Conservation (phyloP, 2,113 vertebrate genomes). For the Tetrax tetrax region DNA sequence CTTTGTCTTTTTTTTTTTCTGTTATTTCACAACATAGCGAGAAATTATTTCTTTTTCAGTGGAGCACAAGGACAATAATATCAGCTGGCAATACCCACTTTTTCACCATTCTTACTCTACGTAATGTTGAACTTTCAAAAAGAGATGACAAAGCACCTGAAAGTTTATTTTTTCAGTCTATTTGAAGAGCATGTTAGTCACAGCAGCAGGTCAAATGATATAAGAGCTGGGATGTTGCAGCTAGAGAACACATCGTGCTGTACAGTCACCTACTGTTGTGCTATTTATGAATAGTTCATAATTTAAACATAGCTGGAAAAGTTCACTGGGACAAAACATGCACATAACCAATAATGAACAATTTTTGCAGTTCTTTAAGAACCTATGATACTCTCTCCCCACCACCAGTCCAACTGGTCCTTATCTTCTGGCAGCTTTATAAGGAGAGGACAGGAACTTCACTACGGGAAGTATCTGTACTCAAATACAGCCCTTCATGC, state of each 20-base stretch:
- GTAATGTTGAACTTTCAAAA: not conserved
- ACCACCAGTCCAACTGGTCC: not conserved
- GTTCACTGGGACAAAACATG: not conserved
- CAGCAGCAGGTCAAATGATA: not conserved
- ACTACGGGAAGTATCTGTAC: not conserved
- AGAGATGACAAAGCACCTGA: not conserved
- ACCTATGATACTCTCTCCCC: not conserved
- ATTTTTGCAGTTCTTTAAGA: not conserved
- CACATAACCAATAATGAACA: not conserved
- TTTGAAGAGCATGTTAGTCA: not conserved
- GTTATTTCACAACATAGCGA: not conserved
- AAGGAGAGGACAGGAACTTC: not conserved
- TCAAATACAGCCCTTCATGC: not conserved
- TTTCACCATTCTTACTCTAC: not conserved
- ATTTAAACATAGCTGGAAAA: not conserved
- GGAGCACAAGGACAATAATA: not conserved
- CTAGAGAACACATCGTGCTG: not conserved
- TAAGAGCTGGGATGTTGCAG: not conserved
- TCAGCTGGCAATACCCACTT: not conserved
- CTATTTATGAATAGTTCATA: not conserved
- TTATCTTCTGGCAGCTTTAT: not conserved
- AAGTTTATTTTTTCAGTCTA: not conserved
- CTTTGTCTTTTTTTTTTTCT: not conserved
- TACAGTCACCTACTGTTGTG: not conserved
- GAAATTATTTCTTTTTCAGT: not conserved